Evolutionary conservation across 2,797 vertebrate species (phyloP).

Genomic region (Astyanax mexicanus): DNA sequence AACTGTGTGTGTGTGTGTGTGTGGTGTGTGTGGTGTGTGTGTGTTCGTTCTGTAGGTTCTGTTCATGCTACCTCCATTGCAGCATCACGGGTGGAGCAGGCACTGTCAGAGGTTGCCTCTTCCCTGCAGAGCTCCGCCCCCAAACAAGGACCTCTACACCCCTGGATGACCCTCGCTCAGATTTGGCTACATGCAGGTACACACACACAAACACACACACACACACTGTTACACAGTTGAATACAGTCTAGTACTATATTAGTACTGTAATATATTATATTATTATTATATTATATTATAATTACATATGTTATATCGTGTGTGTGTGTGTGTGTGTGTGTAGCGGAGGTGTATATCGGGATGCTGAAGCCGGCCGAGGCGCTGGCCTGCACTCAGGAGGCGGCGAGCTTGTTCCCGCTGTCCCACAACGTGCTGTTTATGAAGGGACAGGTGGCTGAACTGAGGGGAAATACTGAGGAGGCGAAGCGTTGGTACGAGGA

Average conservation of each 20-base stretch:
- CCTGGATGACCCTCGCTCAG: conserved; percentile 98
- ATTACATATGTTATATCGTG: too few species aligned
- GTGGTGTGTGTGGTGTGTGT: conserved; percentile 30
- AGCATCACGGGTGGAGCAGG: conserved; percentile 96
- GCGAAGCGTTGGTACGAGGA: conserved; percentile 98
- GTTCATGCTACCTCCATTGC: conserved; percentile 96
- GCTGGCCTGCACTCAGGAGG: conserved; percentile 95
- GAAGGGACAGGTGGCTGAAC: conserved; percentile 95
- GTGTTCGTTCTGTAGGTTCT: conserved; percentile 82
- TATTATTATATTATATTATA: too few species aligned
- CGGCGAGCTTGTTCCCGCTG: conserved; percentile 94
- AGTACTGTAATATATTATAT: too few species aligned
- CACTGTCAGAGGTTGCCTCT: conserved; percentile 94
- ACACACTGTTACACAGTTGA: too few species aligned
- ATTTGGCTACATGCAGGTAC: conserved; percentile 99
- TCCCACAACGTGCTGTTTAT: conserved; percentile 97
- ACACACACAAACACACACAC: neutral
- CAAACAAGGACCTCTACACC: conserved; percentile 94
- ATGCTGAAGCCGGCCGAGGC: conserved; percentile 95
- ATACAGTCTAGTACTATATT: too few species aligned
- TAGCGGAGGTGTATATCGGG: conserved; percentile 97
- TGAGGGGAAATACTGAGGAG: conserved; percentile 91
- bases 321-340: too few species aligned
- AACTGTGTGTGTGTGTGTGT: neutral
- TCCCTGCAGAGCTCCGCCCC: conserved; percentile 96